Base-by-base conservation (phyloP, 2,113 vertebrate genomes). In the Nycticebus coucang region DNA sequence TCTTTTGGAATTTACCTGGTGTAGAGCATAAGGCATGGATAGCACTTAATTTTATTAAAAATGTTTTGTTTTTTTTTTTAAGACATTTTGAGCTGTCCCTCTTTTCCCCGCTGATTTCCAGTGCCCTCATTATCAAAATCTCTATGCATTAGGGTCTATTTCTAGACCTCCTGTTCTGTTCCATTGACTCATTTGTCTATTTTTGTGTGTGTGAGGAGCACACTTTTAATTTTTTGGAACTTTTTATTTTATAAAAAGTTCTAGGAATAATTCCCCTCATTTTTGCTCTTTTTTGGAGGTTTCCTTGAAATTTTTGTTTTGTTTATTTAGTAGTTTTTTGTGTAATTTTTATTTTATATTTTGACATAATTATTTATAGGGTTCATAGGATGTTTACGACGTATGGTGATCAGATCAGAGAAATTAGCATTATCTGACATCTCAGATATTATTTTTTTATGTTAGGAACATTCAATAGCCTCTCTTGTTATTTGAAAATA, bases 241-340 rank as follows among this genome's bases (percentile, higher is more conserved):
- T 86, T 84, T n/a, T 60, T 91, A 83, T 78, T 87, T 68, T 93
- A 45, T 83, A 79, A 21, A 53, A 75, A 95, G 19, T 66, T 1
- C 26, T 87, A 41, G 87, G 15, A 88, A 69, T 69, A 50, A 28
- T n/a, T 13, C 5, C 30, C n/a, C 45, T 83, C 57, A 90, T 79
- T 95, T 92, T 19, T 66, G 28, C 21, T 92, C 7, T 9, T 82
- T 59, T 66, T n/a, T 45, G 22, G 17, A 21, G 9, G 9, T 64
- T 75, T 69, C 15, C 30, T 94, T 78, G 41, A 87, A 87, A 87
- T 94, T 74, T 57, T 87, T 85, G 11, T 30, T 91, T 90, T 79
- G 7, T 57, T 68, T 12, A 64, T 57, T 68, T 28, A 64, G 26
- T 64, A 64, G 41, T 55, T n/a, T 78, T 28, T 2, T 26, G 22